phyloP scores from a whole-genome alignment of 2,888 invertebrate genomes.

The Aporophyla nigra region DNA sequence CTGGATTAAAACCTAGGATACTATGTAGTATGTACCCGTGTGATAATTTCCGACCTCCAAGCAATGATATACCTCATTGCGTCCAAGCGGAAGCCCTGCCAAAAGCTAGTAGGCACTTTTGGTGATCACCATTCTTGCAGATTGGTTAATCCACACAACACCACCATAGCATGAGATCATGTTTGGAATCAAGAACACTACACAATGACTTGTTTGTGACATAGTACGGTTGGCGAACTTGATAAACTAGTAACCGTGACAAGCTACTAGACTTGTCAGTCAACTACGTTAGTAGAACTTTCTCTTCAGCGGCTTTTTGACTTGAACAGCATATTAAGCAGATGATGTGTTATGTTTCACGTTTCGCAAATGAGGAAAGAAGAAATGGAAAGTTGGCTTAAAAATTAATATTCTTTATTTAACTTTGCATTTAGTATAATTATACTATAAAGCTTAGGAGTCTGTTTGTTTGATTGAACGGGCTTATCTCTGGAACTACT shows the following conservation, averaged over 20 bases:
- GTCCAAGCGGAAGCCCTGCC: too few relatives aligned
- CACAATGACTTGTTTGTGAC: background rate
- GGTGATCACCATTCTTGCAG: background rate
- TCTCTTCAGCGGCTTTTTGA: constrained; percentile 14
- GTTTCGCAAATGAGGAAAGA: constrained; percentile 3
- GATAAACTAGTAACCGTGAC: constrained; percentile 14
- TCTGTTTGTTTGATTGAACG: too few relatives aligned
- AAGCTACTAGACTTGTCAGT: constrained; percentile 7
- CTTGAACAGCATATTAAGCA: constrained; percentile 37
- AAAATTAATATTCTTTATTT: background rate
- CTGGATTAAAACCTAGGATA: too few relatives aligned
- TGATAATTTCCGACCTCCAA: too few relatives aligned
- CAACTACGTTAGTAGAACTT: constrained; percentile 26
- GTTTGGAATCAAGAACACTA: background rate
- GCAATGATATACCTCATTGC: too few relatives aligned
- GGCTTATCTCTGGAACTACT: too few relatives aligned
- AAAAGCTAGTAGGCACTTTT: background rate
- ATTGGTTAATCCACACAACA: background rate
- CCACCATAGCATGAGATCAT: background rate
- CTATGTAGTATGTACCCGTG: too few relatives aligned
- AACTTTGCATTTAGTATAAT: too few relatives aligned
- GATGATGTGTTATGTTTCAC: constrained; percentile 3
- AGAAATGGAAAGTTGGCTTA: constrained; percentile 13
- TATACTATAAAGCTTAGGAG: too few relatives aligned
- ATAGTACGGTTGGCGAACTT: constrained; percentile 17